Conservation (phyloP, 2,113 vertebrate genomes). For the Geococcyx californianus region DNA sequence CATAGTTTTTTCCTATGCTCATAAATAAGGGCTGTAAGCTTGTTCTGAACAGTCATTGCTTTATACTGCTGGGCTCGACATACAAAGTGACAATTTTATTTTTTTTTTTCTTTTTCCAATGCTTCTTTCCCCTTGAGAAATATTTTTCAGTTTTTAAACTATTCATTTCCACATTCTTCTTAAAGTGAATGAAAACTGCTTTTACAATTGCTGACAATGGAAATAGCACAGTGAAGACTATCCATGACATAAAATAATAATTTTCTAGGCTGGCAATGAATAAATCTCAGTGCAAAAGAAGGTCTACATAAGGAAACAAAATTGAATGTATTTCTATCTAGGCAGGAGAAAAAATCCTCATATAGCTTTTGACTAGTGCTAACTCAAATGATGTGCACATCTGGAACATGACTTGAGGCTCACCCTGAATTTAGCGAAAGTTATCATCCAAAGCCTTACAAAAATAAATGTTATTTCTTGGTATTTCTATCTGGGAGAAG, state of each 20-base stretch:
- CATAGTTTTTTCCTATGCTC: background rate
- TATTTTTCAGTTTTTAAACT: background rate
- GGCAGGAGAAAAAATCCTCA: background rate
- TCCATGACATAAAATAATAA: background rate
- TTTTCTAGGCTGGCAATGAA: background rate
- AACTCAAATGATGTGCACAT: background rate
- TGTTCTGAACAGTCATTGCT: background rate
- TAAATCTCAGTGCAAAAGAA: background rate
- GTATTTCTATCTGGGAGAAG: background rate
- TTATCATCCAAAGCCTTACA: background rate
- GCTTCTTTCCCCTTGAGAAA: background rate
- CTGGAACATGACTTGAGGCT: background rate
- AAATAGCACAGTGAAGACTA: background rate
- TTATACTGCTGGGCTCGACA: background rate
- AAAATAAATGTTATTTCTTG: background rate
- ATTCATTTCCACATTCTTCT: background rate
- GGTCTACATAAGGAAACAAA: background rate
- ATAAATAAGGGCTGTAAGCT: background rate
- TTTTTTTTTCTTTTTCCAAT: background rate
- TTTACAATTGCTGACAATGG: background rate
- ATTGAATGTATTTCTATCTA: background rate
- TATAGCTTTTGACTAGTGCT: background rate
- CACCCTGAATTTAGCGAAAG: conserved; percentile 1
- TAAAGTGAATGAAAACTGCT: background rate
- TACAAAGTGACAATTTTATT: background rate